Base-by-base conservation (phyloP, 2,113 vertebrate genomes). In the Cathartes aura region DNA sequence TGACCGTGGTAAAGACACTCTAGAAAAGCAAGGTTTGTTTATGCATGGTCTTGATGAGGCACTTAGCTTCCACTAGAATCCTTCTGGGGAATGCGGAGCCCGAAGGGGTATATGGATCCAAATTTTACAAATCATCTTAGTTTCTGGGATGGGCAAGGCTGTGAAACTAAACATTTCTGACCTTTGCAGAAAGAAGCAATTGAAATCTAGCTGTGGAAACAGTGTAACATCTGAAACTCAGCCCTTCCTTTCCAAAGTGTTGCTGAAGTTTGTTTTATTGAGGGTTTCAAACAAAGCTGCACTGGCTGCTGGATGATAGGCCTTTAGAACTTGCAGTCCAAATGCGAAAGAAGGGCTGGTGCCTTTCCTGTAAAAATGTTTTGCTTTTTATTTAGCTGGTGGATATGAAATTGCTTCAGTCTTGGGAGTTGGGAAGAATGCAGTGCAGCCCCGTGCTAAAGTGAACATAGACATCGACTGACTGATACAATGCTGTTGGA, bases 151-250 rank as follows among this genome's bases (percentile, higher is more conserved):
- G 63, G 73, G 82, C 79, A 32, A 66, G 63, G 30, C 50, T 6
- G 2, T 42, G 71, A 36, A 60, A 58, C 22, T 50, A 88, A 87
- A 64, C 59, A 55, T 42, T 42, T n/a, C 53, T 86, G 85, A 97
- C 92, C 79, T 96, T 90, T 96, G 67, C 59, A 78, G 79, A 42
- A 40, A 67, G 45, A 86, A 30, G 71, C 12, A 26, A 8, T 24
- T 48, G 82, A 70, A 94, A 70, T 50, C 48, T 15, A 78, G 63
- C 21, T 74, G 34, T 91, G 93, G 96, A 88, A 91, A 78, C 15
- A 59, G 29, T 10, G 17, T 11, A 63, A 38, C 78, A 30, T 70
- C 58, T 79, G 84, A 75, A 87, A 59, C 29, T 13, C 1, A 0
- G 42, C 63, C 63, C 27, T 62, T 87, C 22, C 81, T 79, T 88